These are phyloP conservation scores for Zosterops hypoxanthus DNA, from an alignment of 2,113 vertebrate species.

Conservation along the genomic window DNA sequence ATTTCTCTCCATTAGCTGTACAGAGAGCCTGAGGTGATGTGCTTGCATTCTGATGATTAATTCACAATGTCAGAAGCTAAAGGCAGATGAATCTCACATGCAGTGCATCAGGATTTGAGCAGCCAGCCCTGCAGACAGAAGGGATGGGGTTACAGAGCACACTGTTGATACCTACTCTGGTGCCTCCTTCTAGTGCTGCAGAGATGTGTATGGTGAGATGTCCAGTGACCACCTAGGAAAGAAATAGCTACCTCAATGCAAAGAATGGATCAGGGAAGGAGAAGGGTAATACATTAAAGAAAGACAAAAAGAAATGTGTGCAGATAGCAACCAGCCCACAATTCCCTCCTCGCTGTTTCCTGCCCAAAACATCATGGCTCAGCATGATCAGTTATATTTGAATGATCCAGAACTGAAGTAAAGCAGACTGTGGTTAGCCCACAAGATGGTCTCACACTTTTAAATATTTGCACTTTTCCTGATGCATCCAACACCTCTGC, in stretches of 20 bases:
- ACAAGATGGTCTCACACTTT: not conserved
- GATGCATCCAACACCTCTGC: not conserved
- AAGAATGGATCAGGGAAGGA: not conserved
- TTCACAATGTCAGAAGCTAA: slow-evolving; percentile 34
- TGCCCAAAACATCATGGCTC: not conserved
- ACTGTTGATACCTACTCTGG: not conserved
- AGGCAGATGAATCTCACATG: slow-evolving; percentile 27
- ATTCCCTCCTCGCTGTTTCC: not conserved
- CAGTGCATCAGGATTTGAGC: slow-evolving; percentile 16
- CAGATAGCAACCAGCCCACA: not conserved
- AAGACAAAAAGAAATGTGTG: not conserved
- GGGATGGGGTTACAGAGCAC: not conserved
- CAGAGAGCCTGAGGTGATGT: slow-evolving; percentile 27
- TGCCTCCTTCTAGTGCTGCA: not conserved
- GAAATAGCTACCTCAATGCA: not conserved
- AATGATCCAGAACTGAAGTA: not conserved
- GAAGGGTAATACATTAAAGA: not conserved
- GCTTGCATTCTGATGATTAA: slow-evolving; percentile 52
- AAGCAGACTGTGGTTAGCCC: not conserved
- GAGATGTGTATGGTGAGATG: not conserved
- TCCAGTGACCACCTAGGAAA: not conserved
- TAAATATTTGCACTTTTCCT: not conserved
- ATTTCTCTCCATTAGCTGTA: slow-evolving; percentile 42
- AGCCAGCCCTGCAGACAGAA: not conserved
- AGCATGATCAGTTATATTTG: not conserved